A percentile compares a stretch with the other conserved stretches of the same genome.
These are phyloP conservation scores for Gymnocheta viridis DNA, from an alignment of 2,888 invertebrate genomes.

Conservation along the genomic window DNA sequence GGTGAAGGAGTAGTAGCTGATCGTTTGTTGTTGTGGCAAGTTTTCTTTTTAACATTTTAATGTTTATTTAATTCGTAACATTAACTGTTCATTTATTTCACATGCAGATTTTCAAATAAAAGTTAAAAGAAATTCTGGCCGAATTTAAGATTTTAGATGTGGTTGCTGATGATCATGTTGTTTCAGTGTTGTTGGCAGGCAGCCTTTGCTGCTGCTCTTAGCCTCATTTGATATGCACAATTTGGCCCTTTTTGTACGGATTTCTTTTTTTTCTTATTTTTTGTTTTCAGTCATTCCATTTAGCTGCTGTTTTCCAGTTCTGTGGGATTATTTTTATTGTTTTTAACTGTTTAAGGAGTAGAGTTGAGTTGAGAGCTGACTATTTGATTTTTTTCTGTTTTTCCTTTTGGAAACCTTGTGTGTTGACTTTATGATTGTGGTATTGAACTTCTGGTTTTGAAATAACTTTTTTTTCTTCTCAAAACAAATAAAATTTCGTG, in stretches of 20 bases:
- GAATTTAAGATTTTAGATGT: slow-evolving; percentile 30
- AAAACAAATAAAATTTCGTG: slow-evolving; percentile 60
- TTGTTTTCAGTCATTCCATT: slow-evolving; percentile 38
- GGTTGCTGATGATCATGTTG: slow-evolving; percentile 7
- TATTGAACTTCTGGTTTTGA: slow-evolving; percentile 72
- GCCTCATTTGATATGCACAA: slow-evolving; percentile 69
- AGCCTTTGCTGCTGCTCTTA: slow-evolving; percentile 28
- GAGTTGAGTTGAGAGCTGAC: slow-evolving; percentile 9
- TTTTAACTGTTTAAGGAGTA: slow-evolving; percentile 54
- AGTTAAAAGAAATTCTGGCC: slow-evolving; percentile 44
- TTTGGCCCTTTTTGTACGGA: slow-evolving; percentile 69
- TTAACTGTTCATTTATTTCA: slow-evolving; percentile 72
- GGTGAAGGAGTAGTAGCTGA: not conserved
- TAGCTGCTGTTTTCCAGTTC: slow-evolving; percentile 39
- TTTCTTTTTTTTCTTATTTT: slow-evolving; percentile 31
- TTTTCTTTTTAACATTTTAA: slow-evolving; percentile 65
- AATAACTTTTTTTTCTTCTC: slow-evolving; percentile 36
- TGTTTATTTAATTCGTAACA: slow-evolving; percentile 72
- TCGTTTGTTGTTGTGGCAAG: slow-evolving; percentile 24
- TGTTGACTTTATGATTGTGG: slow-evolving; percentile 69
- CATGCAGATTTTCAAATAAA: slow-evolving; percentile 57
- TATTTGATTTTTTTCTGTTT: slow-evolving; percentile 16
- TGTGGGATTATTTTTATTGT: slow-evolving; percentile 65
- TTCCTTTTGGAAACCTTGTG: slow-evolving; percentile 52
- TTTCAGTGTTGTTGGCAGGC: not conserved